These are phyloP conservation scores for Sebastes steindachneri DNA, from an alignment of 2,797 vertebrate species.

Conservation along the genomic window DNA sequence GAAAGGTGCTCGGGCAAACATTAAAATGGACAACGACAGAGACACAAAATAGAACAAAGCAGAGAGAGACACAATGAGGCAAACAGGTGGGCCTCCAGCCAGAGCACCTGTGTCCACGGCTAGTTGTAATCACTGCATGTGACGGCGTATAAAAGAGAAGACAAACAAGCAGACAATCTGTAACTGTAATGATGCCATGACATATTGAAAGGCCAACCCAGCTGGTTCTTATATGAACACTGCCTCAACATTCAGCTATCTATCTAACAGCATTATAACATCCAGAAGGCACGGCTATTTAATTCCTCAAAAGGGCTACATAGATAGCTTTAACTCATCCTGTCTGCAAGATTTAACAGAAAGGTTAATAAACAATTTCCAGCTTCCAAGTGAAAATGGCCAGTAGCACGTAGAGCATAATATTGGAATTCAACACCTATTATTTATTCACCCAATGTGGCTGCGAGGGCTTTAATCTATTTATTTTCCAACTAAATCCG, in stretches of 20 bases:
- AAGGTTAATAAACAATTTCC: slow-evolving; percentile 21
- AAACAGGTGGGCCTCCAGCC: slow-evolving; percentile 38
- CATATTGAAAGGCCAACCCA: slow-evolving; percentile 2
- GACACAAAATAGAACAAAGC: slow-evolving; percentile 28
- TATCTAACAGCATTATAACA: neutral
- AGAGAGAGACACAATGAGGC: slow-evolving; percentile 34
- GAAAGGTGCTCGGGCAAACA: neutral
- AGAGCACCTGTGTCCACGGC: slow-evolving; percentile 49
- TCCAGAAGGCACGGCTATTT: neutral
- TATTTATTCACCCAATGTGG: slow-evolving; percentile 19
- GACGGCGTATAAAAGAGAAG: slow-evolving; percentile 19
- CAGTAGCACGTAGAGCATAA: neutral
- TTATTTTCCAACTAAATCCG: slow-evolving; percentile 13
- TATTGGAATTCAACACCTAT: slow-evolving; percentile 11
- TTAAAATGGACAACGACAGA: slow-evolving; percentile 16
- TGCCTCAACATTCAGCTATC: neutral
- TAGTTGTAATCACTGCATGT: slow-evolving; percentile 29
- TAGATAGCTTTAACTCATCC: neutral
- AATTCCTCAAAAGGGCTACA: neutral
- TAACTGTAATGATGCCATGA: slow-evolving; percentile 16
- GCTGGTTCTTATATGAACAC: neutral
- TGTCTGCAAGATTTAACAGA: neutral
- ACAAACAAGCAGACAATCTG: slow-evolving; percentile 21
- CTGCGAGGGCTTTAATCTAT: slow-evolving; percentile 15
- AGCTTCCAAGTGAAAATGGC: slow-evolving; percentile 2